Evolutionary conservation across 1,140 invertebrate species (phyloP).

Genomic region (Meloidogyne floridensis): DNA sequence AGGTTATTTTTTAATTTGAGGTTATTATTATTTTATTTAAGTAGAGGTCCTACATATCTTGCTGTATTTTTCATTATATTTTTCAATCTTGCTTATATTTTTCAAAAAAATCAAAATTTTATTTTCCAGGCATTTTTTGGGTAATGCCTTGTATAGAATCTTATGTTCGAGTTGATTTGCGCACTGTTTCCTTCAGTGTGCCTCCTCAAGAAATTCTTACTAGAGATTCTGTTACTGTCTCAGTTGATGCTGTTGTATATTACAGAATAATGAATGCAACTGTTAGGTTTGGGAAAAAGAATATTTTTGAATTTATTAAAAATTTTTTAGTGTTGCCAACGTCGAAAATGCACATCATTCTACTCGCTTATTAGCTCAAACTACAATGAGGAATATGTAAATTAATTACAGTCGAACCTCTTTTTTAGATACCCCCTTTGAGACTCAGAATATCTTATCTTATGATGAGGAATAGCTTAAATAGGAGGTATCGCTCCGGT

Average conservation of each 20-base stretch:
- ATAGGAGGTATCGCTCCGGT: no score
- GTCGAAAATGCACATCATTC: slow-evolving; percentile 82
- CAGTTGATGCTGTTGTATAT: slow-evolving; percentile 79
- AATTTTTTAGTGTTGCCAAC: slow-evolving; percentile 71
- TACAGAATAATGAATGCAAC: slow-evolving; percentile 84
- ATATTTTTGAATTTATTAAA: background rate
- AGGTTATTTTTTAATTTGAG: no score
- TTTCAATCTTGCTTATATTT: no score
- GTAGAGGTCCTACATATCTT: no score
- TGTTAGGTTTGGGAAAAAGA: slow-evolving; percentile 66
- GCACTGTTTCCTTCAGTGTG: slow-evolving; percentile 72
- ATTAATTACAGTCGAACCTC: slow-evolving; percentile 9
- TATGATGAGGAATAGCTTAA: no score
- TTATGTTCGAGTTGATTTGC: slow-evolving; percentile 70
- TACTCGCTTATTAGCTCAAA: slow-evolving; percentile 79
- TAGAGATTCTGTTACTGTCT: slow-evolving; percentile 74
- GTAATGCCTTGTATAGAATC: slow-evolving; percentile 71
- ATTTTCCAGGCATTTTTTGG: slow-evolving; percentile 60
- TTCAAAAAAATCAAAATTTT: background rate
- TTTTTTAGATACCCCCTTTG: no score
- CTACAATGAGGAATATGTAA: slow-evolving; percentile 73
- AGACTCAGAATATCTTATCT: no score
- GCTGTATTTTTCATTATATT: no score
- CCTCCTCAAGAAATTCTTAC: slow-evolving; percentile 69
- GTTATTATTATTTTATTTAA: no score